Percentiles rank a stretch among this genome's conserved stretches.
Conservation (phyloP, 2,888 invertebrate species). For the Drosophila diplacantha region DNA sequence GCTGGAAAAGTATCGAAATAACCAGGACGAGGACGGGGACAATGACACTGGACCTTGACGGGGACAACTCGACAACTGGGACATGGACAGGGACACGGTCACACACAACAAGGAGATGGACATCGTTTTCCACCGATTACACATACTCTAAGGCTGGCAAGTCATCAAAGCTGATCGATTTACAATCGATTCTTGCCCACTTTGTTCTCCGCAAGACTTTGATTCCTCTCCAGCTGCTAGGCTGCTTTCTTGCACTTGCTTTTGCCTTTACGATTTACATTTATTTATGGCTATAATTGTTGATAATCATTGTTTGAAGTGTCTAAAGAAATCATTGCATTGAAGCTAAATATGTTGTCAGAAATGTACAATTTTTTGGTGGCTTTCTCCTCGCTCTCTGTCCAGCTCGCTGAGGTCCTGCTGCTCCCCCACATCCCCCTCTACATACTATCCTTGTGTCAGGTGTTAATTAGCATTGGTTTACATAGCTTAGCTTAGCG, state of each 20-base stretch:
- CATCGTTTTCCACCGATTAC: neutral
- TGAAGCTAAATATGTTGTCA: neutral
- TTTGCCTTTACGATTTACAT: neutral
- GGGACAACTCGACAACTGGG: too few relatives aligned
- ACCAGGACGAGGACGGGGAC: neutral
- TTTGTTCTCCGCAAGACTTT: too few relatives aligned
- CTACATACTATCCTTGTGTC: neutral
- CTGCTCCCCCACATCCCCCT: neutral
- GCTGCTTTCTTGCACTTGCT: neutral
- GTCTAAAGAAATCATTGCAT: neutral
- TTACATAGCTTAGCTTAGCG: neutral
- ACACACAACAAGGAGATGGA: too few relatives aligned
- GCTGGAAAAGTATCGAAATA: neutral
- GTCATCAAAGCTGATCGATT: neutral
- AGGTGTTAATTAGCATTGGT: neutral
- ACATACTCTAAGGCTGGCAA: neutral
- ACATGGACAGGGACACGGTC: neutral
- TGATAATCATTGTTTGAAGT: neutral
- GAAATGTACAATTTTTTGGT: neutral
- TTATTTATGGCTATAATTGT: neutral
- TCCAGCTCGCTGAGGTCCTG: neutral
- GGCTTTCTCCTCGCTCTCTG: neutral
- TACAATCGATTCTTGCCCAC: neutral
- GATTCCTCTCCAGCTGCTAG: neutral
- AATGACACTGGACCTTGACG: rapidly evolving